Evolutionary conservation across 2,888 invertebrate genomes (phyloP), one percentile per base, ranked within the genome.

Genomic region (Pomacea canaliculata): DNA sequence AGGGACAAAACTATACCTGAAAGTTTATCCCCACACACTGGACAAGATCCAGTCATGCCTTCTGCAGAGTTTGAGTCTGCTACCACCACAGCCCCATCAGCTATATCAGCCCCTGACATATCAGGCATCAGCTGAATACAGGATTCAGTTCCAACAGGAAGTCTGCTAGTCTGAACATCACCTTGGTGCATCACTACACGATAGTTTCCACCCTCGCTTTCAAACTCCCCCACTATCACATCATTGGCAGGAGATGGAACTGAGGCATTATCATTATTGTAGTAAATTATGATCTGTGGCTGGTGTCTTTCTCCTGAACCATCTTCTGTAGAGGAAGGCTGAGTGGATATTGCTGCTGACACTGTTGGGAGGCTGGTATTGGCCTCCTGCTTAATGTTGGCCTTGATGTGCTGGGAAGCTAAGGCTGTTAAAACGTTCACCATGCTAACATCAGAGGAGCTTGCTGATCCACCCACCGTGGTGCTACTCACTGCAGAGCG

Each of bases 21-120:
- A 46, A 89, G 82, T 78, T 83, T 85, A 79, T 90, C 90, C 10
- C 86, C 86, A 83, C 90, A 90, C 4, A 90, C 83, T 13, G 90
- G 89, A 82, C 89, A 89, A 2, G 81, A 83, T 23, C 79, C 77
- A 62, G 56, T 70, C 78, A 80, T 66, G 12, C 67, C 76, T 63
- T 80, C 80, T 19, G 48, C 18, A 12, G 76, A 72, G 27, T 78
- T 78, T 0, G 74, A 68, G 12, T 69, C 69, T 16, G 69, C 60
- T 2, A 68, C 60, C 49, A 74, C 56, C 23, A 68, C 59, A 8
- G 67, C 66, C 51, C 73, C 73, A 66, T 27, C 23, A n/a, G 37
- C 48, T 46, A 23, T 19, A 18, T 16, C 27, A 12, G 37, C 63
- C 67, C 71, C 16, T 37, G 12, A 7, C 70, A 27, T 23, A n/a